Conservation (phyloP, 2,797 vertebrate genomes). For the Takifugu ocellatus region DNA sequence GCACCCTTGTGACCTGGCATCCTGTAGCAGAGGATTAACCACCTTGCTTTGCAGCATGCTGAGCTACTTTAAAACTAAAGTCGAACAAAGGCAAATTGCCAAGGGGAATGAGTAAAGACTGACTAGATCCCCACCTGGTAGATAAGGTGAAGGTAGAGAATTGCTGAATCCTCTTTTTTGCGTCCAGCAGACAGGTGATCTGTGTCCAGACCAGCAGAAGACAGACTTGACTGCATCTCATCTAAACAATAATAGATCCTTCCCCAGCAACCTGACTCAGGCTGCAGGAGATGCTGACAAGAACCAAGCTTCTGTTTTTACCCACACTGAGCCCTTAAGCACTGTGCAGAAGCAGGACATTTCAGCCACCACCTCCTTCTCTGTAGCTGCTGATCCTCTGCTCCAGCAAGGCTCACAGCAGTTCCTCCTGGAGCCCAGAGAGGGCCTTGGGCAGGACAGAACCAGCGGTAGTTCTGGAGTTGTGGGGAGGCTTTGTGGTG, state of each 20-base stretch:
- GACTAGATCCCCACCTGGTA: too few relatives aligned
- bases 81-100: too few relatives aligned
- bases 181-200: conserved; percentile 74
- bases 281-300: conserved; percentile 82
- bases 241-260: conserved; percentile 76
- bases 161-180: conserved; percentile 15
- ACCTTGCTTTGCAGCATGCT: too few relatives aligned
- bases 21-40: too few relatives aligned
- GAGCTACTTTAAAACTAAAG: too few relatives aligned
- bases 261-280: conserved; percentile 80
- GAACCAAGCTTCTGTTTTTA: conserved; percentile 79
- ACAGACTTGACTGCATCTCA: conserved; percentile 78
- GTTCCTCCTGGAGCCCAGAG: conserved; percentile 79
- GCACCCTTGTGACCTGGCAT: too few relatives aligned
- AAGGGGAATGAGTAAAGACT: too few relatives aligned
- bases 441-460: conserved; percentile 82
- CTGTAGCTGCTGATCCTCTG: conserved; percentile 81
- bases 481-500: conserved; percentile 82
- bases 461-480: conserved; percentile 68
- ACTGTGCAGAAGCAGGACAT: conserved; percentile 91
- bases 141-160: too few relatives aligned
- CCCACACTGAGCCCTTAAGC: conserved; percentile 79
- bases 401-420: conserved; percentile 85
- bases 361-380: conserved; percentile 77
- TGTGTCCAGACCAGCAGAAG: conserved; percentile 79